Evolutionary conservation across 1,140 invertebrate species (phyloP), one percentile per base, ranked within the genome.

Genomic region (Drosophila punjabiensis): DNA sequence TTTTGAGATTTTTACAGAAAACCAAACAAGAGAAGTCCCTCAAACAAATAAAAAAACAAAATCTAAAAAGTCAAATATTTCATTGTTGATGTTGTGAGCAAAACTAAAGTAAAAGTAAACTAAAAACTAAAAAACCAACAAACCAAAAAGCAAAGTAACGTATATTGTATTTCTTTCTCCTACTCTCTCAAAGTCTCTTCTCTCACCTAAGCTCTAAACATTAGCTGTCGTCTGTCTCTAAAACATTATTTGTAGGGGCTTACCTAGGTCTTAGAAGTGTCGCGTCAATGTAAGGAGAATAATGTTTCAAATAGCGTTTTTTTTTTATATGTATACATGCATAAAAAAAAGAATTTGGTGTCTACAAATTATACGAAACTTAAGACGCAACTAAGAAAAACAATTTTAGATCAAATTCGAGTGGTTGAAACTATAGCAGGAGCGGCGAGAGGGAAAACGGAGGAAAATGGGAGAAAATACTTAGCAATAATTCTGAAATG

Each of bases 401-500:
- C 66, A 79, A 68, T 87, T 87, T 87, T 87, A 87, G 83, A 87
- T 80, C 62, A 79, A 86, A 86, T 86, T 86, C 82, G 52, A 78
- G 50, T 55, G 67, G 71, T 81, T 82, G 76, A 52, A 47, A 30
- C 28, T 35, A 56, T 10, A 52, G 18, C 47, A 30, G 53, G 50
- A 39, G 50, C 41, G 56, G 30, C 39, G 28, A 65, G 64, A 62
- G 39, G 45, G 53, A 41, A 48, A 43, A 20, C 18, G 37, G 39
- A 28, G 37, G 30, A 56, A 68, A 76, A 53, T 13, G 56, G 60
- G 33, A 64, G 62, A 47, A 52, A 77, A 86, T 81, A 92, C 76
- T 90, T 93, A 93, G 92, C 92, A 93, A 93, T 93, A 93, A 93
- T 93, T 93, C 92, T 93, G 79, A 92, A 93, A 92, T 93, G 92